phyloP scores from a whole-genome alignment of 2,888 invertebrate species.

The Tachina lurida region DNA sequence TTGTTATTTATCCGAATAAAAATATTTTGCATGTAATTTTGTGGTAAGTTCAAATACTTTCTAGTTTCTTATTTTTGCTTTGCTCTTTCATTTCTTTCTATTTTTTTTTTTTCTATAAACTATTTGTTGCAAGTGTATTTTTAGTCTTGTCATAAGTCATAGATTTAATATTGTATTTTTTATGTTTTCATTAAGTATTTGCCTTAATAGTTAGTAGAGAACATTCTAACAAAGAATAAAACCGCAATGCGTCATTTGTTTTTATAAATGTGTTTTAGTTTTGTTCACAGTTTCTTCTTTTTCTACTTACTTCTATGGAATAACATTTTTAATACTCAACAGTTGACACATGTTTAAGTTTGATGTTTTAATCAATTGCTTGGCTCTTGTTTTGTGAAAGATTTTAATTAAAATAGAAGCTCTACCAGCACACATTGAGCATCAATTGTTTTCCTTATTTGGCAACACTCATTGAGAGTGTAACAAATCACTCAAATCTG shows the following conservation, averaged over 20 bases:
- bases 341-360: slow-evolving; percentile 53
- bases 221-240: slow-evolving; percentile 55
- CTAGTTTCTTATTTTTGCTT: slow-evolving; percentile 25
- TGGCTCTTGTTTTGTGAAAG: neutral
- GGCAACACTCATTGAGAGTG: neutral
- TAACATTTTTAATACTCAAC: slow-evolving; percentile 19
- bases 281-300: slow-evolving; percentile 27
- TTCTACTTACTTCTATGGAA: slow-evolving; percentile 17
- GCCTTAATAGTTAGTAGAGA: slow-evolving; percentile 34
- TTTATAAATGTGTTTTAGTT: slow-evolving; percentile 54
- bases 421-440: neutral
- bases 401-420: slow-evolving; percentile 23
- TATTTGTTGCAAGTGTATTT: slow-evolving; percentile 20
- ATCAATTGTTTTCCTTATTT: neutral
- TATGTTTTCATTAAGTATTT: slow-evolving; percentile 56
- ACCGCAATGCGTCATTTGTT: slow-evolving; percentile 71
- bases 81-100: slow-evolving; percentile 3
- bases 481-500: neutral
- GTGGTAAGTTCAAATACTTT: slow-evolving; percentile 50
- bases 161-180: slow-evolving; percentile 55
- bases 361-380: slow-evolving; percentile 58
- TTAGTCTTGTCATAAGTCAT: slow-evolving; percentile 56
- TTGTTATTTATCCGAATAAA: slow-evolving; percentile 53
- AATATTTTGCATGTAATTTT: slow-evolving; percentile 63
- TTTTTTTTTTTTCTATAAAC: neutral